These are phyloP conservation scores for Trachymyrmex septentrionalis DNA, from an alignment of 1,140 invertebrate species.

Conservation along the genomic window DNA sequence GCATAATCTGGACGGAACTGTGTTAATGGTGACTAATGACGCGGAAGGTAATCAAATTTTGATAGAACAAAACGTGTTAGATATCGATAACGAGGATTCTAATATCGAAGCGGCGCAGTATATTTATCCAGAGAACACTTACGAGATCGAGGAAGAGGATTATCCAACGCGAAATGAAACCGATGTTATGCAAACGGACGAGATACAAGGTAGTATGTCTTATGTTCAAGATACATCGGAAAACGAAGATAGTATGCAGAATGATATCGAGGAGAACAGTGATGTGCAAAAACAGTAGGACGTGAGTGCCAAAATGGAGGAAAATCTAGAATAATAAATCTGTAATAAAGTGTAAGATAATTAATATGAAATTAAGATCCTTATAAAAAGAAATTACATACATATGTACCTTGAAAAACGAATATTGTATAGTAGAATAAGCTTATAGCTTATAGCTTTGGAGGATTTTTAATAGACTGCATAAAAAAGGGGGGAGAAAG, in stretches of 20 bases:
- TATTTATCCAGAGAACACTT: slow-evolving; percentile 50
- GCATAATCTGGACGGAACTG: slow-evolving; percentile 80
- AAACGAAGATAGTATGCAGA: slow-evolving; percentile 33
- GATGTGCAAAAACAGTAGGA: slow-evolving; percentile 56
- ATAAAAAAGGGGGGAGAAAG: not conserved
- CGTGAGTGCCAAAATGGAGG: slow-evolving; percentile 68
- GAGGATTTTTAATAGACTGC: slow-evolving; percentile 45
- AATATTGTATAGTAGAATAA: slow-evolving; percentile 62
- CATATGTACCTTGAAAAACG: slow-evolving; percentile 63
- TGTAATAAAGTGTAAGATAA: slow-evolving; percentile 63
- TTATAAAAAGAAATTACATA: slow-evolving; percentile 14
- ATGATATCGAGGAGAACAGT: slow-evolving; percentile 61
- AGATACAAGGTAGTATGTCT: slow-evolving; percentile 73
- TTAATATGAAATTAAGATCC: slow-evolving; percentile 3
- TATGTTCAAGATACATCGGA: slow-evolving; percentile 73
- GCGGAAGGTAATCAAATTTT: slow-evolving; percentile 84
- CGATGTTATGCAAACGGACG: slow-evolving; percentile 33
- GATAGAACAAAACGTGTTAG: slow-evolving; percentile 80
- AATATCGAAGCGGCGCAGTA: slow-evolving; percentile 69
- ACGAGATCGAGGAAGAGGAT: slow-evolving; percentile 41
- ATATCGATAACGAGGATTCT: slow-evolving; percentile 81
- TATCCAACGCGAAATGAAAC: slow-evolving; percentile 36
- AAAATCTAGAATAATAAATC: slow-evolving; percentile 31
- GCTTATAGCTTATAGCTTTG: slow-evolving; percentile 46
- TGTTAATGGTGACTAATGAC: slow-evolving; percentile 81